A percentile compares a stretch with the other conserved stretches of the same genome.
phyloP scores from a whole-genome alignment of 1,140 invertebrate species.

The Anoplophora glabripennis region DNA sequence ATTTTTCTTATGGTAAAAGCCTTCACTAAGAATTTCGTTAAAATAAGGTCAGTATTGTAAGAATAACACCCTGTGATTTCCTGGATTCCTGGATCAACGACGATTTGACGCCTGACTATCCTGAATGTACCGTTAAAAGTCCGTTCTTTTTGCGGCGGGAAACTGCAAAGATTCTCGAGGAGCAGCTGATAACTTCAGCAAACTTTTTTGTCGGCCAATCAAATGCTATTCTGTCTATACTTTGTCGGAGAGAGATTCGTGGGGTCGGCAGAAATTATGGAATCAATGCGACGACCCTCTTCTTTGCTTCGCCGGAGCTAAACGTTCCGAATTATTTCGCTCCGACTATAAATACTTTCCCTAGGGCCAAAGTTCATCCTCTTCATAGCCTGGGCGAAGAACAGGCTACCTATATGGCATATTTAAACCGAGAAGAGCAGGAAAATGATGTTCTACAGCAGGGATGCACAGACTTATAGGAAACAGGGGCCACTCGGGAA shows the following conservation, averaged over 20 bases:
- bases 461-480: too few species aligned
- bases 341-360: slow-evolving; percentile 10
- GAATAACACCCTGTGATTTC: too few species aligned
- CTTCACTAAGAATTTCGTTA: too few species aligned
- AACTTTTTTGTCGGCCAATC: slow-evolving; percentile 48
- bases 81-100: neutral
- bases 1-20: too few species aligned
- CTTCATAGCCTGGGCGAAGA: too few species aligned
- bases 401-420: too few species aligned
- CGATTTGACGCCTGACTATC: neutral
- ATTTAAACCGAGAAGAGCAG: too few species aligned
- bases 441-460: too few species aligned
- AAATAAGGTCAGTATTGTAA: too few species aligned
- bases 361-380: neutral
- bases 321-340: slow-evolving; percentile 25
- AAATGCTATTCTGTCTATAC: slow-evolving; percentile 45
- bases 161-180: slow-evolving; percentile 24
- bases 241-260: slow-evolving; percentile 36
- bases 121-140: slow-evolving; percentile 27
- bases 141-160: slow-evolving; percentile 24
- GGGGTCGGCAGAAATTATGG: slow-evolving; percentile 32
- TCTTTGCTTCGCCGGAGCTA: slow-evolving; percentile 26
- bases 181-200: slow-evolving; percentile 44
- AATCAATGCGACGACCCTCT: slow-evolving; percentile 34
- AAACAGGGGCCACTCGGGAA: too few species aligned